Evolutionary conservation across 2,888 invertebrate genomes (phyloP).

Genomic region (Xanthia togata): DNA sequence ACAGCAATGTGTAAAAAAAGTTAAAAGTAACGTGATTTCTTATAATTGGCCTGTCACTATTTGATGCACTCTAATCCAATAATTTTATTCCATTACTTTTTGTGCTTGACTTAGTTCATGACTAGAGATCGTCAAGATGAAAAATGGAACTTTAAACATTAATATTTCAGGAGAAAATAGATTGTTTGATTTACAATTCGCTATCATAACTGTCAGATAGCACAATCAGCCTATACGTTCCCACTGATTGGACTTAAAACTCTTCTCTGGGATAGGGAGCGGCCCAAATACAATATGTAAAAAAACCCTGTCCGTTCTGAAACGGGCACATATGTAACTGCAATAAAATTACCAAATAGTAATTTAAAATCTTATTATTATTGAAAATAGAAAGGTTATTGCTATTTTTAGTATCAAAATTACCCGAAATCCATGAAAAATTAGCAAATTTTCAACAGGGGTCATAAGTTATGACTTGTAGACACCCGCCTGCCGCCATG

Average conservation of each 20-base stretch:
- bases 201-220: not conserved
- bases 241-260: not conserved
- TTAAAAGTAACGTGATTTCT: conserved; percentile 30
- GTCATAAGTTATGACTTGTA: too few relatives aligned
- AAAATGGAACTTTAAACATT: not conserved
- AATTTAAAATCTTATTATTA: too few relatives aligned
- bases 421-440: too few relatives aligned
- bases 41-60: conserved; percentile 50
- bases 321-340: too few relatives aligned
- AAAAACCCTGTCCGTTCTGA: too few relatives aligned
- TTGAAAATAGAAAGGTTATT: too few relatives aligned
- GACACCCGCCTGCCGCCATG: too few relatives aligned
- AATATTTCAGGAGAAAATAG: not conserved
- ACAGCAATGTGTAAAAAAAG: conserved; percentile 33
- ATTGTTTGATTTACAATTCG: not conserved
- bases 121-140: not conserved
- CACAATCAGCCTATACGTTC: not conserved
- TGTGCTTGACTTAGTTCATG: conserved; percentile 6
- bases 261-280: too few relatives aligned
- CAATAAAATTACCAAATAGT: too few relatives aligned
- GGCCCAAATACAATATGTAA: not conserved
- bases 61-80: conserved; percentile 33
- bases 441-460: too few relatives aligned
- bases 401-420: too few relatives aligned
- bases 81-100: conserved; percentile 32